phyloP scores from a whole-genome alignment of 2,797 vertebrate genomes.

The Chanos chanos region DNA sequence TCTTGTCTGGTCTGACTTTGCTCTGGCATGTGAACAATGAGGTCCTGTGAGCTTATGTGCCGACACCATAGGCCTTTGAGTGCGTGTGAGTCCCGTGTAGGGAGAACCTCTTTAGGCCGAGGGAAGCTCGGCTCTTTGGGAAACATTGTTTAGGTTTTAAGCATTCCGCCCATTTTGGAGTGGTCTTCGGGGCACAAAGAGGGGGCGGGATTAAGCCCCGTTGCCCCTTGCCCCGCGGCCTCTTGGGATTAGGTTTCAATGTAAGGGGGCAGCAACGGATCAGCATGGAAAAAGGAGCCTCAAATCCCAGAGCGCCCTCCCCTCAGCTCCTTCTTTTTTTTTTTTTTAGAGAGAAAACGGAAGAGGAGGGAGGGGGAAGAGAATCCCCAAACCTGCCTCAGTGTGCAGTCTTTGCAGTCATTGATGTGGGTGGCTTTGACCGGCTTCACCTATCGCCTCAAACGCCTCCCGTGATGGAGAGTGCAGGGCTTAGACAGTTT shows the following conservation, averaged over 20 bases:
- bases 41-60: constrained; percentile 31
- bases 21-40: constrained; percentile 54
- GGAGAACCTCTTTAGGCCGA: constrained; percentile 33
- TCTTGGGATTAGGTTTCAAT: constrained; percentile 58
- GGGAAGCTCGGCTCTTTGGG: constrained; percentile 38
- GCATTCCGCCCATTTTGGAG: constrained; percentile 48
- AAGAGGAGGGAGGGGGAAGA: constrained; percentile 45
- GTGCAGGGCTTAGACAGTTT: constrained; percentile 38
- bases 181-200: constrained; percentile 51
- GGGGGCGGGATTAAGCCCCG: constrained; percentile 48
- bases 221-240: constrained; percentile 52
- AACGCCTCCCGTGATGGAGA: constrained; percentile 33
- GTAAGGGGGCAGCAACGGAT: constrained; percentile 48
- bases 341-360: too few relatives aligned
- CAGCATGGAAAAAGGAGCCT: constrained; percentile 34
- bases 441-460: constrained; percentile 23
- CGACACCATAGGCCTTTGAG: constrained; percentile 49
- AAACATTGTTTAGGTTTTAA: constrained; percentile 47
- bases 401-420: constrained; percentile 14
- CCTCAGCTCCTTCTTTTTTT: too few relatives aligned
- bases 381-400: constrained; percentile 45
- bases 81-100: constrained; percentile 32
- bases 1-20: constrained; percentile 51
- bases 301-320: constrained; percentile 38
- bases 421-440: constrained; percentile 36